Conservation (phyloP, 2,888 invertebrate genomes). For the Xylota segnis region DNA sequence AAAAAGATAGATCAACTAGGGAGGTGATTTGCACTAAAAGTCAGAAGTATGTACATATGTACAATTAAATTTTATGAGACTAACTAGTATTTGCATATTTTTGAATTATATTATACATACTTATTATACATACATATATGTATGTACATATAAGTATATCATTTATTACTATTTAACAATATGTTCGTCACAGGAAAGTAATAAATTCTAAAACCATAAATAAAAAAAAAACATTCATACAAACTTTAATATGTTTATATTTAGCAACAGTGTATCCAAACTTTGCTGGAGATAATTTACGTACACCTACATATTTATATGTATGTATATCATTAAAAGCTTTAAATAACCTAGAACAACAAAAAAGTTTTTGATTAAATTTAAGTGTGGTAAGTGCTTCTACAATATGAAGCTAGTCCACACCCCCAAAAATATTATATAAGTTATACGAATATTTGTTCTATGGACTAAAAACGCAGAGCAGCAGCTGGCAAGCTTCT, state of each 20-base stretch:
- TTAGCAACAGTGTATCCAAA: conserved; percentile 10
- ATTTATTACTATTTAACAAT: too few species aligned
- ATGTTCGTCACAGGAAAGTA: too few species aligned
- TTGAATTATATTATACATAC: too few species aligned
- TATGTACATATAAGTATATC: too few species aligned
- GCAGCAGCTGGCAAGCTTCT: neutral
- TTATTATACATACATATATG: too few species aligned
- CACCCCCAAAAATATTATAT: conserved; percentile 36
- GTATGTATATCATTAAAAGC: neutral
- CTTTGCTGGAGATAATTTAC: conserved; percentile 1
- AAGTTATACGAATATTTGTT: neutral
- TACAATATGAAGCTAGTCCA: neutral
- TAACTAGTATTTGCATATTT: too few species aligned
- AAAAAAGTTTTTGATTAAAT: neutral
- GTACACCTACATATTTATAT: neutral
- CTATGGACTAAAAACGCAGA: neutral
- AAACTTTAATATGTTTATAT: neutral
- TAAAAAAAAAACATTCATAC: neutral
- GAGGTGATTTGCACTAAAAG: too few species aligned
- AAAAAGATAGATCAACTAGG: too few species aligned
- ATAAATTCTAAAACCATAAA: too few species aligned
- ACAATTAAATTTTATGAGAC: neutral
- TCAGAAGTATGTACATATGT: too few species aligned
- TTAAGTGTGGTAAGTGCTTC: neutral
- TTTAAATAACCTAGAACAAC: neutral